Conservation (phyloP, 64 coral and sea anemone species). For the Catalaphyllia jardinei region DNA sequence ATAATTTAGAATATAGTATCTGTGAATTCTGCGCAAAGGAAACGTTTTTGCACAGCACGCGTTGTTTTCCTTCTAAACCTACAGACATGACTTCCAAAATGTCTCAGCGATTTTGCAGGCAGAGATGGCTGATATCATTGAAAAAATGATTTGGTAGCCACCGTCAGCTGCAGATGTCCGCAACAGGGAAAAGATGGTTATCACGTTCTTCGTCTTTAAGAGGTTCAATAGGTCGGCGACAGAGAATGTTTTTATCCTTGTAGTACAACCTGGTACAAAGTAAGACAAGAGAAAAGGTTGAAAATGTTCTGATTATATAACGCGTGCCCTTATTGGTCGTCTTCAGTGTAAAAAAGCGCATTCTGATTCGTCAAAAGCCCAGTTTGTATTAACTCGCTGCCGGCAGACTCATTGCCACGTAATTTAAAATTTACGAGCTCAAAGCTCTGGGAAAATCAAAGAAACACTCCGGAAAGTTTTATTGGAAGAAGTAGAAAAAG, state of each 20-base stretch:
- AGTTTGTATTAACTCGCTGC: too few relatives aligned
- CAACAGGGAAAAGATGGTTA: constrained; percentile 78
- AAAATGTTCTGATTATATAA: background rate
- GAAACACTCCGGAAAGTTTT: too few relatives aligned
- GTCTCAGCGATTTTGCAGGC: background rate
- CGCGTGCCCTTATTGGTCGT: background rate
- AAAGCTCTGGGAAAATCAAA: too few relatives aligned
- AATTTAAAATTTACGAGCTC: too few relatives aligned
- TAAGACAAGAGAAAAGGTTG: background rate
- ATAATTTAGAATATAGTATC: too few relatives aligned
- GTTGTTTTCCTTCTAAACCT: background rate
- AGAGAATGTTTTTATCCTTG: constrained; percentile 62
- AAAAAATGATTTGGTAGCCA: background rate
- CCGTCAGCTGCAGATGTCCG: constrained; percentile 70
- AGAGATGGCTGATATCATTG: too few relatives aligned
- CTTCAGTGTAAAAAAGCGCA: background rate
- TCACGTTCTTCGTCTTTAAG: constrained; percentile 69
- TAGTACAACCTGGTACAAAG: constrained; percentile 63
- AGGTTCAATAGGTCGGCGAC: constrained; percentile 78
- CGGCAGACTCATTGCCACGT: too few relatives aligned
- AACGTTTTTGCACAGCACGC: background rate
- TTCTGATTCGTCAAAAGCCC: too few relatives aligned
- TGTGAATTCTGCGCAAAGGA: background rate
- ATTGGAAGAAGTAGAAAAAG: too few relatives aligned
- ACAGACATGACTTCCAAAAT: background rate